These are phyloP conservation scores for Oenanthe oenanthe DNA, from an alignment of 2,113 vertebrate genomes.

Conservation along the genomic window DNA sequence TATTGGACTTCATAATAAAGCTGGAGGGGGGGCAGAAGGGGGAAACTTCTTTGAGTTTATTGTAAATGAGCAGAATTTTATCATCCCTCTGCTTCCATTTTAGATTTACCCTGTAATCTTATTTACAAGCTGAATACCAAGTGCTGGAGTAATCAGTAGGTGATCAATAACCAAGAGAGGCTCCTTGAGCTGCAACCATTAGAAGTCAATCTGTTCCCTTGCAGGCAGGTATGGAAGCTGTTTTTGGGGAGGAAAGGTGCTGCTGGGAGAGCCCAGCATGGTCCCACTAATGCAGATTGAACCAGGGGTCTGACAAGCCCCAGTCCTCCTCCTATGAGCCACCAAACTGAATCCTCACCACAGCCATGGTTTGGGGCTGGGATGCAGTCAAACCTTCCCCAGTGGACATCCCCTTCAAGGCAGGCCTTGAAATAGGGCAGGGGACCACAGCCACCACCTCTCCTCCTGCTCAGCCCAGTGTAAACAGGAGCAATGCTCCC, in stretches of 20 bases:
- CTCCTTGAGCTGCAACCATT: not conserved
- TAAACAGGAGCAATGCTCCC: not conserved
- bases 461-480: not conserved
- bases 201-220: not conserved
- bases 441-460: not conserved
- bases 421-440: not conserved
- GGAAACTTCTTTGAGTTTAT: not conserved
- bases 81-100: not conserved
- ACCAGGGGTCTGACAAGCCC: not conserved
- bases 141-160: not conserved
- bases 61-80: slow-evolving; percentile 19
- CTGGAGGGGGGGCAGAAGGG: not conserved
- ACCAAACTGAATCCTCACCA: not conserved
- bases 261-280: fast-evolving
- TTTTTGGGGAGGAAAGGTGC: not conserved
- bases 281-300: not conserved
- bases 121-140: slow-evolving; percentile 5
- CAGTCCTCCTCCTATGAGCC: not conserved
- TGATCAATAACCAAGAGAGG: not conserved
- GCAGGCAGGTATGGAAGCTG: not conserved
- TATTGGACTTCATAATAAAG: not conserved
- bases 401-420: not conserved
- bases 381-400: not conserved
- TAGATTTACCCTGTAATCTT: not conserved
- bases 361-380: fast-evolving